Evolutionary conservation across 1,140 invertebrate species (phyloP).

Genomic region (Solen grandis): DNA sequence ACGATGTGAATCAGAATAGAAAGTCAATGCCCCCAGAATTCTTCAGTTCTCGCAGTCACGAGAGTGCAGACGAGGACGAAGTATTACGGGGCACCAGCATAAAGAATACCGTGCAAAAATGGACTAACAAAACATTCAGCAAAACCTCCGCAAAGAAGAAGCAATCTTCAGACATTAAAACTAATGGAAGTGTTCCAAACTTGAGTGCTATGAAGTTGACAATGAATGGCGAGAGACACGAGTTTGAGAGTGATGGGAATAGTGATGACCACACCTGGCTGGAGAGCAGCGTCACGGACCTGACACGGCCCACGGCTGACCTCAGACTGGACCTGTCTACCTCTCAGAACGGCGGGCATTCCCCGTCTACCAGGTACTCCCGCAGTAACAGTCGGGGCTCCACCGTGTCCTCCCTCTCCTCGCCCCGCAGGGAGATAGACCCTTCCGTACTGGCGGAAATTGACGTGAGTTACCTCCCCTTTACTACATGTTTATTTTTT

Average conservation of each 20-base stretch:
- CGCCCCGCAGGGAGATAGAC: slow-evolving; percentile 60
- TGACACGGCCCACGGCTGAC: slow-evolving; percentile 23
- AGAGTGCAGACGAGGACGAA: slow-evolving; percentile 21
- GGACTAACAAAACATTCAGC: slow-evolving; percentile 53
- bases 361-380: slow-evolving; percentile 28
- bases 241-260: slow-evolving; percentile 1
- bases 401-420: slow-evolving; percentile 34
- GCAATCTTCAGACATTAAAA: neutral
- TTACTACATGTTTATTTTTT: too few species aligned
- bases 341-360: slow-evolving; percentile 5
- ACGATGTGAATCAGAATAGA: slow-evolving; percentile 62
- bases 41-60: neutral
- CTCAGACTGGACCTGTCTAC: slow-evolving; percentile 22
- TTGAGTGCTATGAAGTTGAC: slow-evolving; percentile 21
- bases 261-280: neutral
- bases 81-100: slow-evolving; percentile 2
- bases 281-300: slow-evolving; percentile 32
- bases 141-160: slow-evolving; percentile 39
- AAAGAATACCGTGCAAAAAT: slow-evolving; percentile 53
- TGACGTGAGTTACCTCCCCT: slow-evolving; percentile 63
- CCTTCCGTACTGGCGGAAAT: slow-evolving; percentile 68
- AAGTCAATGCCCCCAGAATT: slow-evolving; percentile 56
- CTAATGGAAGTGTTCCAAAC: slow-evolving; percentile 36
- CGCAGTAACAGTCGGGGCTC: slow-evolving; percentile 36
- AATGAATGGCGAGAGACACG: slow-evolving; percentile 31